Evolutionary conservation across 2,797 vertebrate species (phyloP).

Genomic region (Spinibarbus caldwelli): DNA sequence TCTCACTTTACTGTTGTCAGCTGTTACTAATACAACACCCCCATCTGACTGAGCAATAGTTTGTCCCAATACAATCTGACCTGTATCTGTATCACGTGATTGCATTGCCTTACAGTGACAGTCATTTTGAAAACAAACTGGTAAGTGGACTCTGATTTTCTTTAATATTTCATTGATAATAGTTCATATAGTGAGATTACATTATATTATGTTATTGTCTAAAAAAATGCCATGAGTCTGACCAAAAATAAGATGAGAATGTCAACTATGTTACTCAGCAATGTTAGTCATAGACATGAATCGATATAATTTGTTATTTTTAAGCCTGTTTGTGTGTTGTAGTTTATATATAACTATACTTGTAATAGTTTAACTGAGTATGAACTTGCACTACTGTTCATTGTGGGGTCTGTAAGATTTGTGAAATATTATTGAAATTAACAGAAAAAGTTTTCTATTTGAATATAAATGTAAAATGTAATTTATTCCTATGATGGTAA

Average conservation of each 20-base stretch:
- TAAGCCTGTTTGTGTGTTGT: not conserved
- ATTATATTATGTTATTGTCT: not conserved
- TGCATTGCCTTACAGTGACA: conserved; percentile 13
- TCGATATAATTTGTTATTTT: not conserved
- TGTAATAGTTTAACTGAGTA: not conserved
- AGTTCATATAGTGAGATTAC: not conserved
- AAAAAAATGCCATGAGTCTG: not conserved
- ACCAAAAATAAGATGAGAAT: not conserved
- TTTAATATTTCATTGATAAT: not conserved
- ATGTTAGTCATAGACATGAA: conserved; percentile 26
- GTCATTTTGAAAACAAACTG: conserved; percentile 27
- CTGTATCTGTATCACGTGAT: conserved; percentile 9
- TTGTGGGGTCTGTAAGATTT: not conserved
- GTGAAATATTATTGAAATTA: not conserved
- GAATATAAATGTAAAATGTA: not conserved
- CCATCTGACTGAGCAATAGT: conserved; percentile 31
- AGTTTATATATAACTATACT: not conserved
- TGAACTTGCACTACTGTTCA: not conserved
- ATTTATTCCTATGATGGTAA: not conserved
- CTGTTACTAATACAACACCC: conserved; percentile 25
- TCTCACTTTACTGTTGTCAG: not conserved
- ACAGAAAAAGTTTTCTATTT: not conserved
- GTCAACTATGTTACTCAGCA: conserved; percentile 29
- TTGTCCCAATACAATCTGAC: conserved; percentile 37
- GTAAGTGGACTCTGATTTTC: conserved; percentile 6